A percentile compares a stretch with the other conserved stretches of the same genome.
Evolutionary conservation across 2,113 vertebrate genomes (phyloP).

Genomic region (Bubo blakistoni): DNA sequence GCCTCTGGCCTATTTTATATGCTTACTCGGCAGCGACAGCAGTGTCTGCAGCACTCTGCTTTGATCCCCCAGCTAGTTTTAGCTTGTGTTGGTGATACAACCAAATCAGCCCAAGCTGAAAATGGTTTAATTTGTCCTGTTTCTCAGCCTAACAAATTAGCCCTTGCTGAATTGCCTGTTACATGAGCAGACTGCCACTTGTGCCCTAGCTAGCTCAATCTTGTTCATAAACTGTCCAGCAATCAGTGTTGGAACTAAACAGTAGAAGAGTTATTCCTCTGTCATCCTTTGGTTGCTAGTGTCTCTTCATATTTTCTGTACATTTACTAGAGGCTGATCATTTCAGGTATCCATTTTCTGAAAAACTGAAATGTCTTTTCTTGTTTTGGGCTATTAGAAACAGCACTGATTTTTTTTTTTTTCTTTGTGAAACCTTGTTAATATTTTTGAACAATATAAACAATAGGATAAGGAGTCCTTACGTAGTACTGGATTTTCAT

Average conservation of each 20-base stretch:
- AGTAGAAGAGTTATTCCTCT: neutral
- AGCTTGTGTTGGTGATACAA: neutral
- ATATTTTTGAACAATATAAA: neutral
- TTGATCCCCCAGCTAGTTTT: neutral
- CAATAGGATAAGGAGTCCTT: neutral
- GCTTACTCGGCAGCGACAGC: neutral
- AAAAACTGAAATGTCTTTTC: neutral
- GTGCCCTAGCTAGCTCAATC: neutral
- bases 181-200: neutral
- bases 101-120: neutral
- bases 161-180: neutral
- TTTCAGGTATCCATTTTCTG: neutral
- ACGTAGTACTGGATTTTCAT: neutral
- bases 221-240: neutral
- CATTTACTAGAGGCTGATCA: neutral
- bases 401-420: neutral
- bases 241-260: neutral
- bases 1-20: neutral
- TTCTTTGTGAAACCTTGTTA: neutral
- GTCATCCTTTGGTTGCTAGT: neutral
- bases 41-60: neutral
- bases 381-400: neutral
- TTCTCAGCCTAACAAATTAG: neutral
- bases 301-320: neutral
- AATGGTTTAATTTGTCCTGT: neutral